Conservation (phyloP, 2,113 vertebrate genomes). For the Oryzias curvinotus region DNA sequence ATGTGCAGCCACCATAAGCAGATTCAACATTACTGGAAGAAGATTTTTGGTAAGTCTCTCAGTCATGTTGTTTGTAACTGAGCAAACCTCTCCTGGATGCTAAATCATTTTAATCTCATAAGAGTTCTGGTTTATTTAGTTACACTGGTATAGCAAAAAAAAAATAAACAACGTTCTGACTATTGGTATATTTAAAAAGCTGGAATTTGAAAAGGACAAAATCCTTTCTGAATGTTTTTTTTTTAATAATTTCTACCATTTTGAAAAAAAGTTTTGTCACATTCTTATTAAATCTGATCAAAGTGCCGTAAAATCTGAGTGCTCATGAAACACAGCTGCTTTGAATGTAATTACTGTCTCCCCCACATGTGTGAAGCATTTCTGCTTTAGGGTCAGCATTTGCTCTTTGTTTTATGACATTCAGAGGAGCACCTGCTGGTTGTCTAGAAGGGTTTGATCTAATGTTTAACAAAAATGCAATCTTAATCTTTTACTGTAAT, state of each 20-base stretch:
- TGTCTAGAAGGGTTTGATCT: too few relatives aligned
- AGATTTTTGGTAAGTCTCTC: slow-evolving; percentile 78
- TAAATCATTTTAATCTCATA: too few relatives aligned
- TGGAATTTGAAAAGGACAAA: too few relatives aligned
- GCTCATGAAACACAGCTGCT: slow-evolving; percentile 11
- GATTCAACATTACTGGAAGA: slow-evolving; percentile 75
- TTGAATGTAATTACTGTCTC: slow-evolving; percentile 23
- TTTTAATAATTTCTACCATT: neutral
- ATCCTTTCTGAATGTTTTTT: too few relatives aligned
- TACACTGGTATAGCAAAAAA: too few relatives aligned
- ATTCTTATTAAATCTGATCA: neutral
- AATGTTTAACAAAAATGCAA: too few relatives aligned
- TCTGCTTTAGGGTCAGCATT: slow-evolving; percentile 37
- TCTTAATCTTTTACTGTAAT: too few relatives aligned
- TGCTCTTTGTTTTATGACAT: too few relatives aligned
- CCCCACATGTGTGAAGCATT: slow-evolving; percentile 15
- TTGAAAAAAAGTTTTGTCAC: neutral
- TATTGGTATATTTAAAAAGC: too few relatives aligned
- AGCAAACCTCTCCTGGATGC: neutral
- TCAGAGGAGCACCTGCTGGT: too few relatives aligned
- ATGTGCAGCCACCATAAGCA: slow-evolving; percentile 67
- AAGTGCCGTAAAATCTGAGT: slow-evolving; percentile 3
- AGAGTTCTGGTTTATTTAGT: too few relatives aligned
- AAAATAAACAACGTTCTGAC: too few relatives aligned
- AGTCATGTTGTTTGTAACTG: neutral